Evolutionary conservation across 2,888 invertebrate genomes (phyloP), one percentile per base, ranked within the genome.

Genomic region (Apodemia mormo): DNA sequence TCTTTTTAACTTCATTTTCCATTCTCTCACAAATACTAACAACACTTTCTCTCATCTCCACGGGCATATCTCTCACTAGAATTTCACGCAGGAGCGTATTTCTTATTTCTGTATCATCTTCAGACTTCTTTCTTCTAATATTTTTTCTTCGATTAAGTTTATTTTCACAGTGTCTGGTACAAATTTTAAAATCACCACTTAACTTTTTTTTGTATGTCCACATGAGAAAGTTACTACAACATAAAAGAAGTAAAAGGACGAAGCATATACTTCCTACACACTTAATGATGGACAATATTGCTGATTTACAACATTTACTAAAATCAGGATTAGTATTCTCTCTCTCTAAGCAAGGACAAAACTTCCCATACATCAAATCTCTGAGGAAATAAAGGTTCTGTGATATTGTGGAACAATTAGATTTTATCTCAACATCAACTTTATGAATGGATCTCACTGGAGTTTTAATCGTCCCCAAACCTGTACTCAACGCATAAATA

Each of bases 321-420:
- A 83, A 85, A 68, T 84, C 81, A 30, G 81, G 68, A 0, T 74
- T 76, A 14, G 80, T 80, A n/a, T 72, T n/a, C n/a, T n/a, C n/a
- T n/a, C n/a, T 77, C 22, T 78, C 77, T 2, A 73, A 52, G 6
- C 77, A 49, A 4, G 83, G 81, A 69, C 76, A 82, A 7, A 90
- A 72, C 69, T 83, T 88, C 1, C 90, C 89, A 66, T 76, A 79
- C 66, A 89, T 75, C 45, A 90, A 71, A 76, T 90, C 88, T 73
- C 74, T 79, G 22, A 91, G 70, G 33, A 90, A 77, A 33, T 80
- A 76, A 9, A 90, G 54, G 75, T 90, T 88, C 75, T 91, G 83
- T 1, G 91, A 91, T 76, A 91, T 84, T 0, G 90, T 88, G 0
- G 88, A 80, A 68, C 88, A 87, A 74, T 91, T 89, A 0, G 87